Evolutionary conservation across 1,140 invertebrate species (phyloP), one percentile per base, ranked within the genome.

Genomic region (Habropoda laboriosa): DNA sequence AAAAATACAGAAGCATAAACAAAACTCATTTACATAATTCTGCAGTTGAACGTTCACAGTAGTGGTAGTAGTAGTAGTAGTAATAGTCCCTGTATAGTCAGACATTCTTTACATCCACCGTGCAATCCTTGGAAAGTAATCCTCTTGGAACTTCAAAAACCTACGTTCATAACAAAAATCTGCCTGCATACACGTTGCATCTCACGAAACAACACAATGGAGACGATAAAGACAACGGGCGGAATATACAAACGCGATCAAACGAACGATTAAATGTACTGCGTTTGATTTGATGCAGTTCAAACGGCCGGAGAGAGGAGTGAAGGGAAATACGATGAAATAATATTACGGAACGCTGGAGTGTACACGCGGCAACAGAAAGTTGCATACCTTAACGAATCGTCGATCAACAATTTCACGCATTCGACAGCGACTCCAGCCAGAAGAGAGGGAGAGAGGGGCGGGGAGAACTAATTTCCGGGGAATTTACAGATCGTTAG

Each of bases 401-500:
- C 76, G 74, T 45, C 58, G 74, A 47, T 58, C 74, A 70, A 77
- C 64, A 77, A 70, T 77, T 77, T 77, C 64, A 58, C 74, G 64
- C 51, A 70, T 70, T 77, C 74, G 51, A 70, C 74, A 70, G 57
- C 53, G 53, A 49, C n/a, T n/a, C n/a, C n/a, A n/a, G 7, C 7
- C 12, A 3, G 13, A 8, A 16, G 8, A 30, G 24, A 10, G 4
- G 24, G 24, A 0, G 24, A 0, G 8, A 4, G 18, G 3, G 6
- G 18, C 16, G 27, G 24, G 32, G 63, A 47, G 63, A 79, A 79
- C 60, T 74, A 79, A 79, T 73, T 74, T 74, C 78, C 78, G 49
- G 47, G 60, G 71, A 74, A 79, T 79, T 79, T 79, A 79, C 76
- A 72, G 76, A 79, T 79, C 67, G 76, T 79, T 79, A 79, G 35